Evolutionary conservation across 2,113 vertebrate genomes (phyloP).

Genomic region (Bubalus kerabau): DNA sequence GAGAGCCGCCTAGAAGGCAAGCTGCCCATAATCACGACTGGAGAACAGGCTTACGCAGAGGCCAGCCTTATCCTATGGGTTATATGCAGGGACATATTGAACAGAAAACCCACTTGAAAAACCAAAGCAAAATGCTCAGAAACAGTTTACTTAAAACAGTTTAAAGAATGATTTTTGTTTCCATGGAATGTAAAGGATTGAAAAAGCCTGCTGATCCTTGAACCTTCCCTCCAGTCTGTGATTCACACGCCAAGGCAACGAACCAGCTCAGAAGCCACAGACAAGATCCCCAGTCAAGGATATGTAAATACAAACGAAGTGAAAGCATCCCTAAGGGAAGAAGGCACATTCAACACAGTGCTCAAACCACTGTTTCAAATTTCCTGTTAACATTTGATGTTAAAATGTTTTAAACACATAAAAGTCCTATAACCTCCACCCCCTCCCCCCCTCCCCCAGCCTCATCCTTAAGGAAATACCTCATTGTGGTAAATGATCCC

Average conservation of each 20-base stretch:
- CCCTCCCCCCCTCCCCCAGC: neutral
- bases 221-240: neutral
- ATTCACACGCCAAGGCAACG: neutral
- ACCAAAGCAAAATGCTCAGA: neutral
- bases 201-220: neutral
- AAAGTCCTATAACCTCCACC: neutral
- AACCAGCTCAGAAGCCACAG: neutral
- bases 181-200: neutral
- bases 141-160: neutral
- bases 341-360: neutral
- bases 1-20: neutral
- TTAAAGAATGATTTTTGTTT: neutral
- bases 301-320: neutral
- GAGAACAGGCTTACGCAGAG: neutral
- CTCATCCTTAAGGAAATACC: neutral
- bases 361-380: neutral
- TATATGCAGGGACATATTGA: neutral
- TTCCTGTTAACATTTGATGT: neutral
- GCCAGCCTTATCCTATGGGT: neutral
- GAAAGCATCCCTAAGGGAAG: neutral
- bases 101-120: neutral
- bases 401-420: neutral
- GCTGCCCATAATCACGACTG: neutral
- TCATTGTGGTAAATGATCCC: neutral
- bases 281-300: neutral